A percentile compares a stretch with the other conserved stretches of the same genome.
These are phyloP conservation scores for Crypturellus tataupa DNA, from an alignment of 2,797 vertebrate genomes.

Conservation along the genomic window DNA sequence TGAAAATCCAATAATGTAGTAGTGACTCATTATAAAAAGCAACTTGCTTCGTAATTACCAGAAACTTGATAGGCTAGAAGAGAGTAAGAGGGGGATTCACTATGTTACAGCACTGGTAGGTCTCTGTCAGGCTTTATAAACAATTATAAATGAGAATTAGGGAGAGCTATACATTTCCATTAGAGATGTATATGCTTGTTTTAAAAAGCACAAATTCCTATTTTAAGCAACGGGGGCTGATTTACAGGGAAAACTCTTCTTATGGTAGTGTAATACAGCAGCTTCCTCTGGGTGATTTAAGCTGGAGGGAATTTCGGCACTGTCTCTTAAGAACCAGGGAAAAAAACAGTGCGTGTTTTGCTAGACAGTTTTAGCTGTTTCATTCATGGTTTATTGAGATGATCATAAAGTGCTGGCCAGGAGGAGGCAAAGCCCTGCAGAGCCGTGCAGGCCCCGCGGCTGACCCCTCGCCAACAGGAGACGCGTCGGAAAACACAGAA, in stretches of 20 bases:
- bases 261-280: background rate
- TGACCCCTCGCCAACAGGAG: background rate
- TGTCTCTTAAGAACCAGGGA: background rate
- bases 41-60: background rate
- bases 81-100: background rate
- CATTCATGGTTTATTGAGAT: background rate
- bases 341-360: background rate
- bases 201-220: background rate
- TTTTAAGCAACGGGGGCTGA: background rate
- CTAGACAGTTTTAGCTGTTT: background rate
- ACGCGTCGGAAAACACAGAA: background rate
- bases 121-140: background rate
- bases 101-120: background rate
- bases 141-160: background rate
- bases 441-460: accelerated
- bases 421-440: background rate
- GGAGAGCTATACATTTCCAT: background rate
- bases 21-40: background rate
- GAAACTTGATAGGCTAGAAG: background rate
- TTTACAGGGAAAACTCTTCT: background rate
- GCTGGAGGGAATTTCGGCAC: background rate
- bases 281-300: background rate
- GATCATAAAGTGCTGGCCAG: background rate
- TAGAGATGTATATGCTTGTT: background rate
- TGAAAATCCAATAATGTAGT: background rate